Evolutionary conservation across 2,113 vertebrate genomes (phyloP).

Genomic region (Ursus arctos): DNA sequence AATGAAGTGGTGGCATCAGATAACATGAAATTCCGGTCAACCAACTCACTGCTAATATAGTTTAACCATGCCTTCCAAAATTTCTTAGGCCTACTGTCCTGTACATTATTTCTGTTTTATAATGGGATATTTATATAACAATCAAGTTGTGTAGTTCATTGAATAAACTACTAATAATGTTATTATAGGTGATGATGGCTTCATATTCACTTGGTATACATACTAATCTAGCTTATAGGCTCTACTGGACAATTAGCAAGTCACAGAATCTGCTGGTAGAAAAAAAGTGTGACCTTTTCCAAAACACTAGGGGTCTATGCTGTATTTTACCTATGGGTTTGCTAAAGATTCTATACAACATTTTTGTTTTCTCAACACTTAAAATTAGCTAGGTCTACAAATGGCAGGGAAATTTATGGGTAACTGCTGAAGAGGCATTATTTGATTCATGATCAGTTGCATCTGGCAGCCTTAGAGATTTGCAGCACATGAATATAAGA

Average conservation of each 20-base stretch:
- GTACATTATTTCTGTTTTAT: background rate
- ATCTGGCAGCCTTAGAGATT: background rate
- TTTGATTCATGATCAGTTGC: background rate
- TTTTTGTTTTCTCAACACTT: background rate
- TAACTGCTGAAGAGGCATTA: background rate
- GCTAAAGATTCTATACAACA: background rate
- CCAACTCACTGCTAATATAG: background rate
- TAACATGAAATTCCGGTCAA: background rate
- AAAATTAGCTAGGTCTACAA: background rate
- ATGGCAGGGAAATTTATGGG: background rate
- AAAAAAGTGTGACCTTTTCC: background rate
- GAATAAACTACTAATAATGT: background rate
- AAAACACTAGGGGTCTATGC: background rate
- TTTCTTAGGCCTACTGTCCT: background rate
- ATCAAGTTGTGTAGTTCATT: background rate
- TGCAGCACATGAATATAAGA: background rate
- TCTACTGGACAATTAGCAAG: background rate
- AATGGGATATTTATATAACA: background rate
- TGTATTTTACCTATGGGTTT: background rate
- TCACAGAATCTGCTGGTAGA: background rate
- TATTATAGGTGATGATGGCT: background rate
- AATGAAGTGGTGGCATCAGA: background rate
- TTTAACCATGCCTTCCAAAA: background rate
- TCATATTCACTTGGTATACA: background rate
- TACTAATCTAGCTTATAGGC: background rate